A percentile compares a stretch with the other conserved stretches of the same genome.
Conservation (phyloP, 37 sponge, comb jelly and placozoan species). For the Agelas oroides region DNA sequence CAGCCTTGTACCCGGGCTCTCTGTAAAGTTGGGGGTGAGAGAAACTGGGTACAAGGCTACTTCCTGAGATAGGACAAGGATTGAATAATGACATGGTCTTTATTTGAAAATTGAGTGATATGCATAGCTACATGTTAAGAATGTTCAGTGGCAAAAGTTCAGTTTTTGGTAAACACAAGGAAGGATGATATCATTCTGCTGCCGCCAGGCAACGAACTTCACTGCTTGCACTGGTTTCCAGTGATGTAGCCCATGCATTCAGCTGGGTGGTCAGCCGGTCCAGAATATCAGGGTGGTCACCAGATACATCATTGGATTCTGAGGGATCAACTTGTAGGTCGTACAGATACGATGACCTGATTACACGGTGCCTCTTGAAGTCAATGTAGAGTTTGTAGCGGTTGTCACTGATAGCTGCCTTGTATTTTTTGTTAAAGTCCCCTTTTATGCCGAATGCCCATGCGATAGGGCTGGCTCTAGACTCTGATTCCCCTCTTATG, state of each 20-base stretch:
- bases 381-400: conserved; percentile 43
- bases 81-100: too few species aligned
- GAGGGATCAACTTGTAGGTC: neutral
- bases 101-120: too few species aligned
- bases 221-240: conserved; percentile 29
- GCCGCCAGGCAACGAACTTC: conserved; percentile 21
- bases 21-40: too few species aligned
- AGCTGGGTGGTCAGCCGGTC: too few species aligned
- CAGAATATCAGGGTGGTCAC: neutral
- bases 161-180: too few species aligned
- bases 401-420: conserved; percentile 1
- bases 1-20: too few species aligned
- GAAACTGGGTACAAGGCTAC: too few species aligned
- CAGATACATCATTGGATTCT: conserved; percentile 17
- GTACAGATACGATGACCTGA: conserved; percentile 1
- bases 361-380: conserved; percentile 11
- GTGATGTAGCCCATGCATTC: conserved; percentile 12
- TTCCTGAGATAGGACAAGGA: too few species aligned
- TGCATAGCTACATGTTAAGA: too few species aligned
- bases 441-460: conserved; percentile 61
- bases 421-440: conserved; percentile 37
- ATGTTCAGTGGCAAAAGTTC: too few species aligned
- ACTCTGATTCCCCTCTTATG: neutral
- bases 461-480: neutral
- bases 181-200: too few species aligned